phyloP scores from a whole-genome alignment of 2,797 vertebrate genomes.

The Psittacula derbiana region DNA sequence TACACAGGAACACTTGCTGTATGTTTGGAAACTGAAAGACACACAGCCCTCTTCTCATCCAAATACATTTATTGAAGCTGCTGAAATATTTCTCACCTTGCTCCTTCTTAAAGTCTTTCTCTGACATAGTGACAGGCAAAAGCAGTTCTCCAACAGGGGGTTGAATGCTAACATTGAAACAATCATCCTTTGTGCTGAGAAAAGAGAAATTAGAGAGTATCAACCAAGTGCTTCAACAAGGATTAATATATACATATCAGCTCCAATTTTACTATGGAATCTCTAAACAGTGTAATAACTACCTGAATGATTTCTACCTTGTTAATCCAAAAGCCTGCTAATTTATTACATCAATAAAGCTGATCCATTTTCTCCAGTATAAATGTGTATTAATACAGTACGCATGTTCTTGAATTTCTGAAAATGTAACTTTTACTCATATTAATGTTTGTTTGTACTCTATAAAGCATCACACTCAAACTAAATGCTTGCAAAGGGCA shows the following conservation, averaged over 20 bases:
- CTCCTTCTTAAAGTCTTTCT: constrained; percentile 90
- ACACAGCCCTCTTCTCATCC: background rate
- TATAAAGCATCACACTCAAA: background rate
- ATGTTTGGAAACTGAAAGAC: background rate
- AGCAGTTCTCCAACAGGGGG: constrained; percentile 91
- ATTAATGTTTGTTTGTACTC: background rate
- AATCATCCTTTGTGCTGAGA: constrained; percentile 88
- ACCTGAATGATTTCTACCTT: background rate
- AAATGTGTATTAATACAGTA: background rate
- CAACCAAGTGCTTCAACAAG: background rate
- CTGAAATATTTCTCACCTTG: constrained; percentile 81
- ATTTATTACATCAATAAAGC: background rate
- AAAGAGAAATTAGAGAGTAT: constrained; percentile 38
- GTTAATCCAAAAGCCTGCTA: background rate
- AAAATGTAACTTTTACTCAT: background rate
- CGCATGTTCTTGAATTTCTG: background rate
- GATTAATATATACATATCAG: background rate
- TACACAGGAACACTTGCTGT: background rate
- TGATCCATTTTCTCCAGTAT: background rate
- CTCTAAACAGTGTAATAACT: background rate
- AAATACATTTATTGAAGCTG: background rate
- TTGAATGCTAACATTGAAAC: constrained; percentile 90
- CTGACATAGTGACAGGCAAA: constrained; percentile 87
- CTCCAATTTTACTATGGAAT: background rate
- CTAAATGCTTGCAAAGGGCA: background rate